Conservation (phyloP, 2,797 vertebrate genomes). For the Antennarius maculatus region DNA sequence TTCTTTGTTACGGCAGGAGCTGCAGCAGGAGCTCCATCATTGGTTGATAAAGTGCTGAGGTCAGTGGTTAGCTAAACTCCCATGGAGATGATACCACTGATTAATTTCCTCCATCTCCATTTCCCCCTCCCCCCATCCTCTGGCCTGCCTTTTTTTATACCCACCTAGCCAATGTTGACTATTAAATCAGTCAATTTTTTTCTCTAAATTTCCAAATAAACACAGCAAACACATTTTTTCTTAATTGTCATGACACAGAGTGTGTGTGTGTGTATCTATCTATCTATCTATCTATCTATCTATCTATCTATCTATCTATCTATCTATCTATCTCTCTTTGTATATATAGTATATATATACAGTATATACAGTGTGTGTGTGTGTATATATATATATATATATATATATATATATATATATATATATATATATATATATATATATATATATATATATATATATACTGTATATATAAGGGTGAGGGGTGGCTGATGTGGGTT, state of each 20-base stretch:
- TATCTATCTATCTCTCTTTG: no score
- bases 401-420: no score
- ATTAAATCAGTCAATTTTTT: constrained; percentile 79
- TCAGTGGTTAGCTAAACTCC: constrained; percentile 75
- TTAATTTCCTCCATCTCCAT: constrained; percentile 72
- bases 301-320: no score
- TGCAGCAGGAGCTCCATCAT: constrained; percentile 56
- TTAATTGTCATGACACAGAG: constrained; percentile 50
- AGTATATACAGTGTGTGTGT: no score
- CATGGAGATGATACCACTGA: constrained; percentile 72
- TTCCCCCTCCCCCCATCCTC: constrained; percentile 38
- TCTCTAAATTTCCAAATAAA: constrained; percentile 76
- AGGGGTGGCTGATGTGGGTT: constrained; percentile 61
- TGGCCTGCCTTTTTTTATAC: constrained; percentile 49
- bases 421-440: no score
- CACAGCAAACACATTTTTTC: constrained; percentile 72
- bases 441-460: no score
- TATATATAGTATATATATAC: no score
- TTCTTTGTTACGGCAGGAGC: constrained; percentile 48
- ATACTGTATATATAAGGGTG: no score
- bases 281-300: no score
- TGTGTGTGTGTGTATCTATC: no score
- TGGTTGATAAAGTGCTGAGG: constrained; percentile 76
- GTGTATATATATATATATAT: no score
- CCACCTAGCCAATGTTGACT: constrained; percentile 70